Base-by-base conservation (phyloP, 2,888 invertebrate species). In the Latheticus oryzae region DNA sequence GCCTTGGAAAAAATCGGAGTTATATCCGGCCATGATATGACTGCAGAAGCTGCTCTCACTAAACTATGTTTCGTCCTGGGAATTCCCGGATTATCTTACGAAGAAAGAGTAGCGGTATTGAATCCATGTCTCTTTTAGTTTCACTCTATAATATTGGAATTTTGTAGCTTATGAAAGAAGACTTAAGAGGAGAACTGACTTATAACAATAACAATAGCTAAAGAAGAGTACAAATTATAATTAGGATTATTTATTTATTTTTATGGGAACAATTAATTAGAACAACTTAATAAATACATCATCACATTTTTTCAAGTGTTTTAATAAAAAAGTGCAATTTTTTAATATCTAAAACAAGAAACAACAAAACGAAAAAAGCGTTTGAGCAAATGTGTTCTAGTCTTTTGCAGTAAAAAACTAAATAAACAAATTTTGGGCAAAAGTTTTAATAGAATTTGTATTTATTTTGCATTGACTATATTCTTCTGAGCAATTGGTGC, bases 1-100 rank as follows among this genome's bases (percentile, higher is more conserved):
- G 79, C 81, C 7, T 74, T 91, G 52, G 77, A 82, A 17, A 84
- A 87, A 38, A 83, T 82, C 53, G 93, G 93, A 0, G 88, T 93
- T 0, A 84, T 91, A 9, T 84, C 88, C 0, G 94, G 95, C 0
- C 86, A 83, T 45, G 94, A 95, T 71, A 92, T 95, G 91, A 97
- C 97, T 0, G 89, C 93, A 0, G 97, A 97, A 77, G 94, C 97
- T 0, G 96, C 97, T 0, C 82, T 97, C 3, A 87, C 93, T 1
- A 97, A 97, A 76, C 81, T 97, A 0, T 85, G 90, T 0, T 97
- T 95, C 70, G 92, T 97, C 0, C 79, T 97, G 13, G 89, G 93
- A 0, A 93, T 94, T 72, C 80, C 82, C 2, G 86, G 88, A 37
- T 85, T 90, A 80, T 81, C 82, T 35, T 79, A 60, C 50, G 26